A percentile compares a stretch with the other conserved stretches of the same genome.
phyloP scores from a whole-genome alignment of 2,113 vertebrate genomes.

The Porphyrio hochstetteri region DNA sequence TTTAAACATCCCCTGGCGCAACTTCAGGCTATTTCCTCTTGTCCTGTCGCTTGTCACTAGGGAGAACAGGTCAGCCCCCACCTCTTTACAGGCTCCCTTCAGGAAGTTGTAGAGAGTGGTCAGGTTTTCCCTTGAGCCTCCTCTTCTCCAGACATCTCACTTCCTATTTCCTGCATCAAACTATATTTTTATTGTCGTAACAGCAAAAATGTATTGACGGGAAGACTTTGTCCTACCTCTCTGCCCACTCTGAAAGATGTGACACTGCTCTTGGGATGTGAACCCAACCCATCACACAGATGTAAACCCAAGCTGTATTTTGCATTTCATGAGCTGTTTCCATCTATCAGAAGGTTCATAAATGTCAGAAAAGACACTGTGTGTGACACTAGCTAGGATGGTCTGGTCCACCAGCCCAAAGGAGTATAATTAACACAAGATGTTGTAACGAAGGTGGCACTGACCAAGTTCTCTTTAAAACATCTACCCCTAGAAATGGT shows the following conservation, averaged over 20 bases:
- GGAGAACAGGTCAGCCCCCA: no score
- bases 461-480: background rate
- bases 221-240: background rate
- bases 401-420: background rate
- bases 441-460: accelerated
- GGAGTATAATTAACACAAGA: background rate
- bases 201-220: background rate
- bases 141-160: background rate
- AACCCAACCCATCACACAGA: background rate
- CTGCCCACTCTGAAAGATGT: background rate
- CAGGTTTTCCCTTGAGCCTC: no score
- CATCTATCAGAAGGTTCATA: background rate
- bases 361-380: background rate
- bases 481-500: background rate
- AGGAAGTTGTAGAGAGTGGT: no score
- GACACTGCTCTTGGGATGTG: background rate
- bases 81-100: no score
- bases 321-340: background rate
- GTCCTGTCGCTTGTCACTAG: no score
- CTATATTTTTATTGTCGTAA: background rate
- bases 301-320: background rate
- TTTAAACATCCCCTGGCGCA: no score
- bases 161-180: background rate
- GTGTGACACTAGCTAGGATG: background rate
- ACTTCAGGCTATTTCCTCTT: no score